Conservation (phyloP, 2,888 invertebrate species). For the Acanthosepion esculentum region DNA sequence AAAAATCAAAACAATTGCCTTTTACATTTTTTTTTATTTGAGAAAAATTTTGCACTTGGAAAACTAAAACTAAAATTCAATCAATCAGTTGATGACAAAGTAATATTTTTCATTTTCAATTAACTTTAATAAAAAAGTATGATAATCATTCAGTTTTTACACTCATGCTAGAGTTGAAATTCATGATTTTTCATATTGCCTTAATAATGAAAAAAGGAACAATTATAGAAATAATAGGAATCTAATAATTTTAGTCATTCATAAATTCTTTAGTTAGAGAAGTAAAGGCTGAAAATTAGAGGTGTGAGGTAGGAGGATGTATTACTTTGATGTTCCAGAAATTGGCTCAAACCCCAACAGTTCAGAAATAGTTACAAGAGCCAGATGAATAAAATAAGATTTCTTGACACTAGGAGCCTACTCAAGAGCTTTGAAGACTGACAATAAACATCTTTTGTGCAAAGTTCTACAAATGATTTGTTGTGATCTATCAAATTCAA, state of each 20-base stretch:
- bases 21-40: background rate
- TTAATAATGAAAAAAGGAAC: background rate
- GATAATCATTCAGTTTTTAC: background rate
- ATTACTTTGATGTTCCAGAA: too few relatives aligned
- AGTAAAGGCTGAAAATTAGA: too few relatives aligned
- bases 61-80: background rate
- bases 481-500: too few relatives aligned
- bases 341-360: too few relatives aligned
- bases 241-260: background rate
- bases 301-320: too few relatives aligned
- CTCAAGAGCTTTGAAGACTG: too few relatives aligned
- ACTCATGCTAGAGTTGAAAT: background rate
- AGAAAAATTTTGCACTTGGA: background rate
- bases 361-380: too few relatives aligned
- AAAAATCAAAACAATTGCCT: background rate
- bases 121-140: background rate
- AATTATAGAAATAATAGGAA: background rate
- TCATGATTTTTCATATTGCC: background rate
- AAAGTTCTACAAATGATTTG: too few relatives aligned
- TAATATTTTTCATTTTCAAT: background rate
- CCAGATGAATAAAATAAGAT: too few relatives aligned
- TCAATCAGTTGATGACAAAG: too few relatives aligned
- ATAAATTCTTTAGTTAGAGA: background rate
- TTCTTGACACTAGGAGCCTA: too few relatives aligned
- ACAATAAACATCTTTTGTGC: too few relatives aligned